phyloP scores from a whole-genome alignment of 2,113 vertebrate genomes.

The Elephas maximus region DNA sequence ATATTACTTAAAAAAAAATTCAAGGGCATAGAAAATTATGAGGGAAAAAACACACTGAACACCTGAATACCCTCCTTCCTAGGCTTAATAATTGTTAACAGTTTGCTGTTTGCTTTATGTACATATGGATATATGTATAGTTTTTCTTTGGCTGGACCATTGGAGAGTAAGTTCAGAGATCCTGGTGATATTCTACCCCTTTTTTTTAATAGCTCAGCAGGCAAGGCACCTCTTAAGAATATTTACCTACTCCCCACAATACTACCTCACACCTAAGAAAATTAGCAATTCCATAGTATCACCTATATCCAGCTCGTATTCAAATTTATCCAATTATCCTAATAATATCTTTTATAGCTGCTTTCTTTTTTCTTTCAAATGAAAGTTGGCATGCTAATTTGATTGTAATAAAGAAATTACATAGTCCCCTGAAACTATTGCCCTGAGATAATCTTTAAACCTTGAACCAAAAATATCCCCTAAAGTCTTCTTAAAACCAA shows the following conservation, averaged over 20 bases:
- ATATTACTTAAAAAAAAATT: background rate
- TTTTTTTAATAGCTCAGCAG: background rate
- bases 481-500: too few relatives aligned
- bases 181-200: background rate
- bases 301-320: background rate
- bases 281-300: background rate
- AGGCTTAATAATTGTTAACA: background rate
- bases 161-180: background rate
- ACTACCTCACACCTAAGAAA: slow-evolving; percentile 32
- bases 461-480: too few relatives aligned
- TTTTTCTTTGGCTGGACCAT: background rate
- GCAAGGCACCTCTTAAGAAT: background rate
- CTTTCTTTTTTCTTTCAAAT: background rate
- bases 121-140: background rate
- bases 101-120: background rate
- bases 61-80: background rate
- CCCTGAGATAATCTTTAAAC: too few relatives aligned
- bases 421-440: background rate
- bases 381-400: background rate
- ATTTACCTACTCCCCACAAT: background rate
- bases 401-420: slow-evolving; percentile 6
- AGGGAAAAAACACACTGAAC: background rate
- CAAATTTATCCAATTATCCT: background rate
- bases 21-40: background rate
- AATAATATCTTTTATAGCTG: background rate